Evolutionary conservation across 1,140 invertebrate genomes (phyloP).

Genomic region (Armadillidium nasatum): DNA sequence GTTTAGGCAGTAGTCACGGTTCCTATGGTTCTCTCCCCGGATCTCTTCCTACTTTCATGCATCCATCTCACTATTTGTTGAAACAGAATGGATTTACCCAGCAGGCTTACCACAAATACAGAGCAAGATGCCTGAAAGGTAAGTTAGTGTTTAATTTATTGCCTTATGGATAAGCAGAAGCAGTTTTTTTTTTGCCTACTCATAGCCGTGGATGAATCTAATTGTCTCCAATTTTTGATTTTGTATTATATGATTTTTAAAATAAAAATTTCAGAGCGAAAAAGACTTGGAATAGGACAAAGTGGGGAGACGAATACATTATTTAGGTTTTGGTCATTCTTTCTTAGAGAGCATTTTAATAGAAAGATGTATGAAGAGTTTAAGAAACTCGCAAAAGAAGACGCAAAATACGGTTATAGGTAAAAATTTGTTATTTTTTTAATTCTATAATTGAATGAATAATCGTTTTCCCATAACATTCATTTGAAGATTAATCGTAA

Average conservation of each 20-base stretch:
- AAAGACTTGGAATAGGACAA: constrained; percentile 83
- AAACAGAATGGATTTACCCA: constrained; percentile 97
- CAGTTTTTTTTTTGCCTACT: constrained; percentile 1
- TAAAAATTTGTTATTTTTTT: constrained; percentile 53
- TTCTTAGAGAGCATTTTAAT: constrained; percentile 96
- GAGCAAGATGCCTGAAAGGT: constrained; percentile 88
- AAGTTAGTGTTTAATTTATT: constrained; percentile 41
- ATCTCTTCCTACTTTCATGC: constrained; percentile 84
- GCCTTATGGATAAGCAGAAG: background rate
- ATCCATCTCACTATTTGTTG: constrained; percentile 91
- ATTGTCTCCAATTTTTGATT: background rate
- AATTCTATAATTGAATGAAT: background rate
- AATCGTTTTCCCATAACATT: background rate
- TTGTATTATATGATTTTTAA: background rate
- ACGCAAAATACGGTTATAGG: constrained; percentile 82
- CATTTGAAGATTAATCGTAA: background rate
- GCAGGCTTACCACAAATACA: constrained; percentile 92
- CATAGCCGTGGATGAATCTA: background rate
- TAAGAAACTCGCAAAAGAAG: constrained; percentile 80
- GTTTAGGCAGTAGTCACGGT: constrained; percentile 49
- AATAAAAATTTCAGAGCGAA: constrained; percentile 67
- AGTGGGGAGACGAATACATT: constrained; percentile 96
- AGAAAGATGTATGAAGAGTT: constrained; percentile 98
- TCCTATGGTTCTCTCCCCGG: constrained; percentile 52
- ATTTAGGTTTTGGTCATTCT: constrained; percentile 99